Percentiles rank a stretch among this genome's conserved stretches.
phyloP scores from a whole-genome alignment of 1,140 invertebrate species.

The Cydia splendana region DNA sequence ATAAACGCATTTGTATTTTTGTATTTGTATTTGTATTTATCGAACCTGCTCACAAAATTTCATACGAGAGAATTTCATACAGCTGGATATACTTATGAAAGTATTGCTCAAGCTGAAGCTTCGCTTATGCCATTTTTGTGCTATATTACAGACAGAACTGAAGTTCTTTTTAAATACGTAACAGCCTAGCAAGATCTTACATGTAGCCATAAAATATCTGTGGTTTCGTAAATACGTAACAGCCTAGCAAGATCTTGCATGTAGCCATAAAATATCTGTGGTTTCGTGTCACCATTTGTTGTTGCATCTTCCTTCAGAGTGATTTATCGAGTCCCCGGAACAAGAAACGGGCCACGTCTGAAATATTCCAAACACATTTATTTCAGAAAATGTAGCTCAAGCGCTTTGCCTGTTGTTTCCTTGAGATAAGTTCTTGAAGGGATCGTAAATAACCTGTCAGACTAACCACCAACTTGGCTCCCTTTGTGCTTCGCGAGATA shows the following conservation, averaged over 20 bases:
- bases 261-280: not conserved
- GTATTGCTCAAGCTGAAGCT: no score
- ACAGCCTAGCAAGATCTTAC: no score
- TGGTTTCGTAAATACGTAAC: not conserved
- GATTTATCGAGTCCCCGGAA: slow-evolving; percentile 1
- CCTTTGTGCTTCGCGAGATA: not conserved
- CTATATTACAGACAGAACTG: no score
- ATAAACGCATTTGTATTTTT: no score
- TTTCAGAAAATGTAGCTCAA: slow-evolving; percentile 17
- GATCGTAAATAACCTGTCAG: slow-evolving; percentile 21
- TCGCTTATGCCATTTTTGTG: no score
- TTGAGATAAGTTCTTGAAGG: slow-evolving; percentile 15
- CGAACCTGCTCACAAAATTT: no score
- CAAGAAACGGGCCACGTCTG: not conserved
- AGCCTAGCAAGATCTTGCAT: no score
- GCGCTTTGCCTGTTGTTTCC: slow-evolving; percentile 13
- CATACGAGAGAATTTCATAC: no score
- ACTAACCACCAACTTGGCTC: slow-evolving; percentile 4
- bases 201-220: not conserved
- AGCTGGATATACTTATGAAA: no score
- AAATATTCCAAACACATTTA: slow-evolving; percentile 12
- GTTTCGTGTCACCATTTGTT: slow-evolving; percentile 2
- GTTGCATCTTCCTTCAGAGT: not conserved
- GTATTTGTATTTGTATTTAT: no score
- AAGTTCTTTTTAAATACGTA: no score